A percentile compares a stretch with the other conserved stretches of the same genome.
These are phyloP conservation scores for Sarcophaga subvicina DNA, from an alignment of 2,888 invertebrate species.

Conservation along the genomic window DNA sequence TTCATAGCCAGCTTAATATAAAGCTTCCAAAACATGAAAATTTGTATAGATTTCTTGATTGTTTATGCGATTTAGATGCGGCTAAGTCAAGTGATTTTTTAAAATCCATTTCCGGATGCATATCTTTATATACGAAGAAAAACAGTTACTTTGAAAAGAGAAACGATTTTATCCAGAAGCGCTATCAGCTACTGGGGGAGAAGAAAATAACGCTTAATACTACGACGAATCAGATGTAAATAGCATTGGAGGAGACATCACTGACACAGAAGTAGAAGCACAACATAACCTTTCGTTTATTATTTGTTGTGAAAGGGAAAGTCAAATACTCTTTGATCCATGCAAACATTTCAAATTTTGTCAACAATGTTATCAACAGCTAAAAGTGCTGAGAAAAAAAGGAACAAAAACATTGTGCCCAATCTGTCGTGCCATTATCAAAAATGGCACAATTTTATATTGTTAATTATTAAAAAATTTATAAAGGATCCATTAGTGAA, in stretches of 20 bases:
- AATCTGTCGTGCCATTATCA: too few species aligned
- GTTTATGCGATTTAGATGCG: too few species aligned
- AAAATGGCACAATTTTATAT: too few species aligned
- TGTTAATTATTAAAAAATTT: too few species aligned
- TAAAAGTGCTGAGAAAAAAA: background rate
- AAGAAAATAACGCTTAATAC: constrained; percentile 17
- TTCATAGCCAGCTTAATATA: constrained; percentile 46
- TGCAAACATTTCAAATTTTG: constrained; percentile 38
- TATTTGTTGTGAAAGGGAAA: background rate
- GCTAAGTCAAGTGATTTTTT: too few species aligned
- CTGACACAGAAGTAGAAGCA: too few species aligned
- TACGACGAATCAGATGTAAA: constrained; percentile 42
- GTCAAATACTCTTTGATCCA: constrained; percentile 47
- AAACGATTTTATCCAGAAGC: constrained; percentile 46
- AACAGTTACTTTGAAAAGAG: too few species aligned
- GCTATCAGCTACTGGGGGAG: constrained; percentile 35
- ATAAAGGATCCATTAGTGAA: too few species aligned
- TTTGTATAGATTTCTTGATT: constrained; percentile 45
- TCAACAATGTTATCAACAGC: constrained; percentile 10
- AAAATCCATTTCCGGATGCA: too few species aligned
- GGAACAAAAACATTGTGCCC: too few species aligned
- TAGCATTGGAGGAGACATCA: background rate
- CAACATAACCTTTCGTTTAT: too few species aligned
- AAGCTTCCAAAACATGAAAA: constrained; percentile 52
- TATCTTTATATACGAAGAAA: background rate